Evolutionary conservation across 2,888 invertebrate genomes (phyloP), one percentile per base, ranked within the genome.

Genomic region (Tineola bisselliella): DNA sequence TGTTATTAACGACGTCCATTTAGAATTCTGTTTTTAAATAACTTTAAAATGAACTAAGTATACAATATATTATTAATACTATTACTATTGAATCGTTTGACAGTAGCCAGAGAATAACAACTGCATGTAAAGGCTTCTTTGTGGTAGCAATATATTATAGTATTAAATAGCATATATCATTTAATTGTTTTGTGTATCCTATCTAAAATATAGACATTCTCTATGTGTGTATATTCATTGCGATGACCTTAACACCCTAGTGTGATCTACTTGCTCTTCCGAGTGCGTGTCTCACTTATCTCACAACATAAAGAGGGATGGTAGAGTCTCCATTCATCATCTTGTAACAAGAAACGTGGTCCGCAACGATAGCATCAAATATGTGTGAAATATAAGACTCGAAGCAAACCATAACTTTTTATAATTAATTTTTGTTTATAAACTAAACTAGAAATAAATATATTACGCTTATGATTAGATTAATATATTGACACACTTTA

Each of bases 261-360:
- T 56, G 30, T 30, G 19, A 25, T 30, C 19, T 25, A 19, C 30
- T 30, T 56, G 56, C 56, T 30, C 56, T 56, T 56, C 56, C 56
- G 56, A 56, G 56, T 56, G 56, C 56, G 30, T 30, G 56, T 30
- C n/a, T 15, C 3, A 18, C 3, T 19, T 30, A 56, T 56, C 56
- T 56, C 25, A 11, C 15, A 19, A 19, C 56, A 56, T 56, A 56
- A 56, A 56, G 19, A 30, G n/a, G 56, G 56, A 56, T 48, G 56
- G 56, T 12, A 8, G 19, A 56, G 56, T 56, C 56, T 6, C n/a
- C 30, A 56, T 56, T 56, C 56, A 56, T 56, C 56, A 56, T 56
- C 56, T 19, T 10, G 56, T 56, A 56, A 56, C 56, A 19, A 56
- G 25, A 56, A 56, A 56, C 25, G 19, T 25, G n/a, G 11, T 56